A percentile compares a stretch with the other conserved stretches of the same genome.
Evolutionary conservation across 2,888 invertebrate species (phyloP).

Genomic region (Bombyx huttoni): DNA sequence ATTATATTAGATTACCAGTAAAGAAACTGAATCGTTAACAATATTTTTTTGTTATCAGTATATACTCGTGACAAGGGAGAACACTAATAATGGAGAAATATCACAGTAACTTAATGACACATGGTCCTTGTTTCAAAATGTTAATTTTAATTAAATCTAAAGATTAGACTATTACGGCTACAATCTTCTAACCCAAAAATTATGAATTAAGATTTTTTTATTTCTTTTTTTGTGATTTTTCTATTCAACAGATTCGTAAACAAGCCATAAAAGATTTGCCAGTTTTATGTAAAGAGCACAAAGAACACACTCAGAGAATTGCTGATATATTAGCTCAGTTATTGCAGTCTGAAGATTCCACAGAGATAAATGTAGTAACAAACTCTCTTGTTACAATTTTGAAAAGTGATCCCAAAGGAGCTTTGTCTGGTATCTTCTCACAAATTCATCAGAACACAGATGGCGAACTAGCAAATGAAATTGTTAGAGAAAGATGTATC

Average conservation of each 20-base stretch:
- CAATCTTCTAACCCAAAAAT: no score
- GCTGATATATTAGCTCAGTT: conserved; percentile 94
- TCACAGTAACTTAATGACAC: no score
- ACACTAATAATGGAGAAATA: no score
- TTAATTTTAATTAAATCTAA: no score
- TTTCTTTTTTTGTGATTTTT: conserved; percentile 5
- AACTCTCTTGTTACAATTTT: conserved; percentile 85
- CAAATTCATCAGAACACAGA: conserved; percentile 68
- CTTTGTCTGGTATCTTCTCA: conserved; percentile 68
- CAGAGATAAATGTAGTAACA: conserved; percentile 88
- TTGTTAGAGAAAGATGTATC: conserved; percentile 87
- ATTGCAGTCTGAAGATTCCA: conserved; percentile 86
- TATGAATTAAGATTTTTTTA: no score
- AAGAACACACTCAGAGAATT: conserved; percentile 87
- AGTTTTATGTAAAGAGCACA: conserved; percentile 86
- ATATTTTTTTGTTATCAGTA: no score
- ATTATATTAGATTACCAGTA: no score
- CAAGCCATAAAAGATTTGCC: conserved; percentile 95
- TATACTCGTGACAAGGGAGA: no score
- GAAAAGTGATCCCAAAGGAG: conserved; percentile 79
- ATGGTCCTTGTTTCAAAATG: no score
- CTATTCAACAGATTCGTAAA: conserved; percentile 82
- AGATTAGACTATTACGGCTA: no score
- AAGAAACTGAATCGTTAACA: no score
- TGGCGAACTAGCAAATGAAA: conserved; percentile 73